A percentile compares a stretch with the other conserved stretches of the same genome.
Evolutionary conservation across 2,797 vertebrate genomes (phyloP).

Genomic region (Tarsius wallacei): DNA sequence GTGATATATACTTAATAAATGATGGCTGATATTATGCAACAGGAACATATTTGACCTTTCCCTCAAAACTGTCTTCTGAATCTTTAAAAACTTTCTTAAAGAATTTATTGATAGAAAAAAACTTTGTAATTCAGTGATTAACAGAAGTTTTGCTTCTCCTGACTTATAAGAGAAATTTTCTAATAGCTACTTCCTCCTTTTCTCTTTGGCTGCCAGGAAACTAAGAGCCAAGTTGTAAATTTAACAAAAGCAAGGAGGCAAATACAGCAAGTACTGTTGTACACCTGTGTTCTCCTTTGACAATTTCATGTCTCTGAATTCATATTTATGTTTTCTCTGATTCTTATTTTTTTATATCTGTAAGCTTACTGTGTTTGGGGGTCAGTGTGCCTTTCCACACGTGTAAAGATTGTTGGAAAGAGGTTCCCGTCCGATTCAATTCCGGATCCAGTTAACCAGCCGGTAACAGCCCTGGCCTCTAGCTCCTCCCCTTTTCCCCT

Average conservation of each 20-base stretch:
- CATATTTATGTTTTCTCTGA: neutral
- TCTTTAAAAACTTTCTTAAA: slow-evolving; percentile 44
- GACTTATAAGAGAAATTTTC: neutral
- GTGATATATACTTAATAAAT: neutral
- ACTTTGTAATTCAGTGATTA: neutral
- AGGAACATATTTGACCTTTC: slow-evolving; percentile 22
- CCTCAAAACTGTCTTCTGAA: neutral
- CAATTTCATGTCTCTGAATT: neutral
- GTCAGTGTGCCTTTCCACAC: neutral
- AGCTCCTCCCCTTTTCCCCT: rapidly evolving
- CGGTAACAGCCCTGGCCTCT: rapidly evolving
- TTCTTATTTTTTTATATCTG: neutral
- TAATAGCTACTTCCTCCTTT: neutral
- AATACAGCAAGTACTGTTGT: neutral
- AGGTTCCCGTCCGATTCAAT: neutral
- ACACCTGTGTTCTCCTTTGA: neutral
- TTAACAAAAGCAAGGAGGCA: neutral
- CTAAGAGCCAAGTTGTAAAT: neutral
- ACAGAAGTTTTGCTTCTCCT: slow-evolving; percentile 3
- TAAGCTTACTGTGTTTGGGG: neutral
- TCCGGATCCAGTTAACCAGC: neutral
- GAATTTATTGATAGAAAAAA: neutral
- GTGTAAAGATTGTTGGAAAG: neutral
- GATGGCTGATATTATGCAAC: neutral
- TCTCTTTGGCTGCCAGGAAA: neutral